Conservation (phyloP, 2,113 vertebrate species). For the Gambusia affinis region DNA sequence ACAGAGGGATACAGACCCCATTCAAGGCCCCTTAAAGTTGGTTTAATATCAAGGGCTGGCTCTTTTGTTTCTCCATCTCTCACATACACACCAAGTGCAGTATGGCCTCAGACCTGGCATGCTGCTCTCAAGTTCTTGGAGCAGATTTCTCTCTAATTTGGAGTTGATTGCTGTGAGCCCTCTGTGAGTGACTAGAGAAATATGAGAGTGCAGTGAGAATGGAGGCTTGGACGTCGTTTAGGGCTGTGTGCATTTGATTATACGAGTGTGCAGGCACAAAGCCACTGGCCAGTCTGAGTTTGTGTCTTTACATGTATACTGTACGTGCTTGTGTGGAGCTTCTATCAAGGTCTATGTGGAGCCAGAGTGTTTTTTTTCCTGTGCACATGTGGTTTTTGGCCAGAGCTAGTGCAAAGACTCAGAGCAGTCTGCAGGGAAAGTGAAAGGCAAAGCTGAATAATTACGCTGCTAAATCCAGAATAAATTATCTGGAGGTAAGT, state of each 20-base stretch:
- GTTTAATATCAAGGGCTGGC: constrained; percentile 69
- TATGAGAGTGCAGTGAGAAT: constrained; percentile 66
- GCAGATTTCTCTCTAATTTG: constrained; percentile 74
- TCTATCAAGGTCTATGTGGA: constrained; percentile 42
- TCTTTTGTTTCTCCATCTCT: constrained; percentile 43
- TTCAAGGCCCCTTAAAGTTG: constrained; percentile 66
- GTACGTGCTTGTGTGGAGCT: constrained; percentile 26
- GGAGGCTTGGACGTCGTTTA: constrained; percentile 56
- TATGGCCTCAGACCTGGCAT: constrained; percentile 70
- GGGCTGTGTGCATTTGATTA: constrained; percentile 41
- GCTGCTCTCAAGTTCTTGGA: constrained; percentile 61
- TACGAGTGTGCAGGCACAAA: constrained; percentile 26
- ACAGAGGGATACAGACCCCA: constrained; percentile 49
- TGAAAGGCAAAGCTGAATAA: constrained; percentile 43
- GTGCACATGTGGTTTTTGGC: constrained; percentile 65
- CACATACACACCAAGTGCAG: constrained; percentile 41
- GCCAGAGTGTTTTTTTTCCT: constrained; percentile 25
- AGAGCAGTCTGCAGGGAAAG: constrained; percentile 60
- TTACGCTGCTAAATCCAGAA: constrained; percentile 35
- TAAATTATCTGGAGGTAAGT: constrained; percentile 29
- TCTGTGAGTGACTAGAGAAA: constrained; percentile 67
- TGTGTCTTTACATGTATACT: constrained; percentile 15
- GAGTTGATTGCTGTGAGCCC: constrained; percentile 72
- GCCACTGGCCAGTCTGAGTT: constrained; percentile 5
- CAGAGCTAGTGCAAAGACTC: constrained; percentile 21